Evolutionary conservation across 2,888 invertebrate species (phyloP), one percentile per base, ranked within the genome.

Genomic region (Cheilosia variabilis): DNA sequence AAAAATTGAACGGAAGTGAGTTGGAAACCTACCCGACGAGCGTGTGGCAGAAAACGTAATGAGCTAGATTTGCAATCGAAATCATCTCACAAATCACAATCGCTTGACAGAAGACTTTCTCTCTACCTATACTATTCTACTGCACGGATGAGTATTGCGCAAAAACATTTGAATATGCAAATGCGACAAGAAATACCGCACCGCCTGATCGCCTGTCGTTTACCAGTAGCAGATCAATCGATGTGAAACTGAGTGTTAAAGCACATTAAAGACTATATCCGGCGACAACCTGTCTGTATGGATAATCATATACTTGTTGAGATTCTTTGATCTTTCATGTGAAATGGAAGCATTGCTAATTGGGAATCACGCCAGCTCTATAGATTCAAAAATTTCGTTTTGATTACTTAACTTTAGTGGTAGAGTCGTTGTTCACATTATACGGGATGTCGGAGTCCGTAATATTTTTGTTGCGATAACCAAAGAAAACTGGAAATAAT

Each of bases 251-350:
- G 34, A 65, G 58, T 65, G 53, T 58, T 50, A 58, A 27, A 19
- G 43, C 41, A 72, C 52, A 73, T 55, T 53, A 62, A 60, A 68
- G 45, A 15, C 52, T 10, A 62, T 69, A 69, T 77, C 77, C 68
- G 68, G 68, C 76, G 76, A 24, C 68, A 60, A 53, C 68, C 43
- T 53, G 68, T 69, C 68, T 68, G 34, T 34, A 22, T 7, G 13
- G 24, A 50, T n/a, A n/a, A n/a, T n/a, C n/a, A n/a, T n/a, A n/a
- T 34, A 34, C 3, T 34, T 60, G 41, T 60, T 15, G 6, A 60
- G 31, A 41, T 63, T 53, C 45, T 55, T 53, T 73, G 53, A 63
- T 63, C 53, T 63, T 43, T 34, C n/a, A 17, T 13, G n/a, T 41
- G 19, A 13, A 13, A n/a, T 57, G 45, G 34, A 34, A 31, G 13